Evolutionary conservation across 2,888 invertebrate genomes (phyloP), one percentile per base, ranked within the genome.

Genomic region (Philaethria dido): DNA sequence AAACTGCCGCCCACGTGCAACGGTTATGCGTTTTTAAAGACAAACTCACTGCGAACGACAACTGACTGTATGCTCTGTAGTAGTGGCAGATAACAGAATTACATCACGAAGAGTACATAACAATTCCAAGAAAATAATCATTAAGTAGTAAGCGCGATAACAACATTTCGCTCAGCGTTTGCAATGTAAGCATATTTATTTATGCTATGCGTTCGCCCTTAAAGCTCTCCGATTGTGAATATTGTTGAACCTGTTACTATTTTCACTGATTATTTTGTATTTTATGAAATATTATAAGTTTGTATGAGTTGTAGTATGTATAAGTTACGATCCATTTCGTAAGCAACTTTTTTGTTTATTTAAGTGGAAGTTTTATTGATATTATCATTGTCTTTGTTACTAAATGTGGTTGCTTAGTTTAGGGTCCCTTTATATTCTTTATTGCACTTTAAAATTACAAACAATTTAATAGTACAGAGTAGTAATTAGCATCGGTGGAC

Each of bases 71-170:
- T n/a, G 44, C 50, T 36, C 29, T 52, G 25, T 39, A 55, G 50
- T 63, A 36, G 60, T 52, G 45, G 54, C 47, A 59, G 69, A 69
- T 66, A 63, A 63, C 52, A 14, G 39, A 47, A 52, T 69, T 63
- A 66, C 47, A 69, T 66, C 52, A 69, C 50, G 61, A 57, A 52
- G n/a, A 22, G 50, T 57, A 66, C 52, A 69, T 55, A 48, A 60
- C 62, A 66, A 54, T 69, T 66, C 69, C 63, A 66, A 63, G 69
- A 69, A 66, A 66, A 66, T 69, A 66, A 62, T 57, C 62, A 66
- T 60, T 52, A 65, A 60, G 50, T 66, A 59, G 54, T 54, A 59
- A 60, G 36, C 16, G 47, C 47, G 65, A 69, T 62, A 69, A 64
- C 60, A 60, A 39, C 60, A 55, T 55, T 55, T 66, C 48, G 60